phyloP scores from a whole-genome alignment of 2,888 invertebrate species.

The Callosobruchus maculatus region DNA sequence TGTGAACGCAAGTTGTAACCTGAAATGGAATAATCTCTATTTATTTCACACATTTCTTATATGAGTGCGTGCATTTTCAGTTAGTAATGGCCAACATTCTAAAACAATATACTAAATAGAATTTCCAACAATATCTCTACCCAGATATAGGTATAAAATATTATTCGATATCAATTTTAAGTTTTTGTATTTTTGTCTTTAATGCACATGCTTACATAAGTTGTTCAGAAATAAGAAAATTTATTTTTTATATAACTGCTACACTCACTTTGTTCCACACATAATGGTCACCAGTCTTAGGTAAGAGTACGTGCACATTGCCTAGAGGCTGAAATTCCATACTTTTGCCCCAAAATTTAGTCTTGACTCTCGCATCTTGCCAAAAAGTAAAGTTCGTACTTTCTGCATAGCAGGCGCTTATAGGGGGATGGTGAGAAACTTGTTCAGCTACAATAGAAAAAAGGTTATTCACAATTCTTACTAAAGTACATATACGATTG shows the following conservation, averaged over 20 bases:
- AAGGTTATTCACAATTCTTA: too few species aligned
- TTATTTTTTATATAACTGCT: too few species aligned
- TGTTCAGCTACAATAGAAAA: slow-evolving; percentile 59
- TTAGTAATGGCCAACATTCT: too few species aligned
- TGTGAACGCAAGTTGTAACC: slow-evolving; percentile 77
- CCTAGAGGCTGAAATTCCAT: slow-evolving; percentile 85
- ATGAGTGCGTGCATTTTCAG: too few species aligned
- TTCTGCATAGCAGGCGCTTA: slow-evolving; percentile 77
- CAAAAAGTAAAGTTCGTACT: slow-evolving; percentile 73
- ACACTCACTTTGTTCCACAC: slow-evolving; percentile 68
- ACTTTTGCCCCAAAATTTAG: slow-evolving; percentile 88
- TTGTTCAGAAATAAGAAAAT: too few species aligned
- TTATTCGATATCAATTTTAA: too few species aligned
- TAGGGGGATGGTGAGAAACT: slow-evolving; percentile 83
- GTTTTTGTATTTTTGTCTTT: too few species aligned
- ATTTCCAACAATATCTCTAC: too few species aligned
- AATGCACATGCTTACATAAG: too few species aligned
- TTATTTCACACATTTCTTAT: too few species aligned
- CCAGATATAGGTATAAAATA: too few species aligned
- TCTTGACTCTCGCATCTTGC: slow-evolving; percentile 81
- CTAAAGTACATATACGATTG: slow-evolving; percentile 52
- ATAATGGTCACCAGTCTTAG: slow-evolving; percentile 65
- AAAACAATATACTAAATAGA: too few species aligned
- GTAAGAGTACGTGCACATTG: slow-evolving; percentile 60
- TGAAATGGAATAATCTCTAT: not conserved